Evolutionary conservation across 2,888 invertebrate species (phyloP).

Genomic region (Hipparchia sbordonii): DNA sequence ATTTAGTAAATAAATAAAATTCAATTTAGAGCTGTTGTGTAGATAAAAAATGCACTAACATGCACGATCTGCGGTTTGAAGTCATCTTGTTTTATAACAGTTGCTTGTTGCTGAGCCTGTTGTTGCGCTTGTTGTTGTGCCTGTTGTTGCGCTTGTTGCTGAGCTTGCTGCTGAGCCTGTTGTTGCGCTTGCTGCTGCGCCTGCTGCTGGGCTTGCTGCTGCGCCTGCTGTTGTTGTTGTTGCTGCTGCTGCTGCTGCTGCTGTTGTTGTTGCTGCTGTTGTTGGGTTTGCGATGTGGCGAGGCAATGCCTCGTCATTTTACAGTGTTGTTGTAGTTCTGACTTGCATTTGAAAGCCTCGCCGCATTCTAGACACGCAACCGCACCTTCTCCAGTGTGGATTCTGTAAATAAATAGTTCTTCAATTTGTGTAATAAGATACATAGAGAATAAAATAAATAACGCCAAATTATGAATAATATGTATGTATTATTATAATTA

Average conservation of each 20-base stretch:
- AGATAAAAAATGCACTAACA: slow-evolving; percentile 52
- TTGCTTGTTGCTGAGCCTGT: slow-evolving; percentile 45
- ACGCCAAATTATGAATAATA: too few relatives aligned
- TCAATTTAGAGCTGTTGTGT: too few relatives aligned
- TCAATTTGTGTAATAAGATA: not conserved
- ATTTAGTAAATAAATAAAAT: too few relatives aligned
- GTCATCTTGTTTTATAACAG: slow-evolving; percentile 79
- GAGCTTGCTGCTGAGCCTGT: slow-evolving; percentile 65
- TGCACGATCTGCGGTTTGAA: slow-evolving; percentile 81
- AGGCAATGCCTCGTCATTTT: slow-evolving; percentile 80
- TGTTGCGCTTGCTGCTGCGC: slow-evolving; percentile 57
- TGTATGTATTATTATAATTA: too few relatives aligned
- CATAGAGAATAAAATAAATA: too few relatives aligned
- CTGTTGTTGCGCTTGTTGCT: slow-evolving; percentile 46
- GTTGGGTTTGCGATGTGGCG: slow-evolving; percentile 60
- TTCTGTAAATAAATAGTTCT: slow-evolving; percentile 60
- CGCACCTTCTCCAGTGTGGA: slow-evolving; percentile 89
- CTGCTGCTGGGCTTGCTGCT: slow-evolving; percentile 64
- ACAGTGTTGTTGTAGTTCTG: slow-evolving; percentile 87
- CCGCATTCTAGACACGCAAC: slow-evolving; percentile 90
- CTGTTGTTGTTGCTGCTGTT: slow-evolving; percentile 61
- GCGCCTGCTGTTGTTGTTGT: slow-evolving; percentile 58
- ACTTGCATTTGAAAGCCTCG: slow-evolving; percentile 88
- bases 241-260: slow-evolving; percentile 69
- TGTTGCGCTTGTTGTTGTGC: slow-evolving; percentile 41